A percentile compares a stretch with the other conserved stretches of the same genome.
These are phyloP conservation scores for Gallinago media DNA, from an alignment of 2,113 vertebrate genomes.

Conservation along the genomic window DNA sequence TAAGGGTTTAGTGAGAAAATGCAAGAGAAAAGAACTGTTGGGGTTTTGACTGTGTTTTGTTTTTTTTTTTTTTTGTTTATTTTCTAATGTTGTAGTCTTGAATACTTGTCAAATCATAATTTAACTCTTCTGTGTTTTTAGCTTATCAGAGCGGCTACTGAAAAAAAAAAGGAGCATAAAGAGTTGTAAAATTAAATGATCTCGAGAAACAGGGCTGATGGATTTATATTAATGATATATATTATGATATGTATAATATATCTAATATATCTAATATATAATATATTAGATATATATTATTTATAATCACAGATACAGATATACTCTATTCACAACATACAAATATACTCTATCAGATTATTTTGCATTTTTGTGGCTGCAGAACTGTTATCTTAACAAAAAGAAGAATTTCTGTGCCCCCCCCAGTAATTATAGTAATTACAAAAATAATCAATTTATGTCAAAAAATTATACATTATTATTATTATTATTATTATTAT, in stretches of 20 bases:
- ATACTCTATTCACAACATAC: too few species aligned
- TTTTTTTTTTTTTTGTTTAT: neutral
- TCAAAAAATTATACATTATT: too few species aligned
- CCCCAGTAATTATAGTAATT: neutral
- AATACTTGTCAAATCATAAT: neutral
- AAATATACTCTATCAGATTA: neutral
- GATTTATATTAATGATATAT: neutral
- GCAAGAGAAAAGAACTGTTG: neutral
- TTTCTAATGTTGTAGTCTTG: neutral
- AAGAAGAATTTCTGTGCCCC: neutral
- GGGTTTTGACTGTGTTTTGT: neutral
- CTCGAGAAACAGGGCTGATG: neutral
- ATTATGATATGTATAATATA: too few species aligned
- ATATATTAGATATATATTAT: too few species aligned
- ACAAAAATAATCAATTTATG: neutral
- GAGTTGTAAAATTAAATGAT: neutral
- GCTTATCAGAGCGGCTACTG: neutral
- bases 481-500: too few species aligned
- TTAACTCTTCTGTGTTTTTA: neutral
- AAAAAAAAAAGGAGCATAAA: neutral
- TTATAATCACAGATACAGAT: neutral
- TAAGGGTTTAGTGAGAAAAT: neutral
- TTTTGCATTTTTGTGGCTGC: neutral
- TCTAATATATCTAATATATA: too few species aligned
- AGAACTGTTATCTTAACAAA: neutral